Base-by-base conservation (phyloP, 1,140 invertebrate species). In the Agrypnia vestita region DNA sequence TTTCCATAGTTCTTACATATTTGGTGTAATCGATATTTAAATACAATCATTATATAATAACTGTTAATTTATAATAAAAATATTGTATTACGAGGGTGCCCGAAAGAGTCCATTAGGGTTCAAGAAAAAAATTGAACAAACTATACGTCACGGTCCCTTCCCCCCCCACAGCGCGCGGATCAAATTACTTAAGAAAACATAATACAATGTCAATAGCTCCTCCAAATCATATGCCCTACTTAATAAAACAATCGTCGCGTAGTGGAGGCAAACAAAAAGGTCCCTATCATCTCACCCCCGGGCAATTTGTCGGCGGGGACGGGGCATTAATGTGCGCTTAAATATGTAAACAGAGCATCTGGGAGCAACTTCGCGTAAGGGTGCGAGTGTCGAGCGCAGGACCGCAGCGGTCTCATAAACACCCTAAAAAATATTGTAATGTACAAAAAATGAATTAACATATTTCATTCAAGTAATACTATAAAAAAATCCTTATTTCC, bases 321-420 rank as follows among this genome's bases (percentile, higher is more conserved):
- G 49, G 76, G 76, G 79, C 73, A 78, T 79, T 82, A 82, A 82
- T 82, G 78, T 82, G 59, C 78, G 79, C 78, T 82, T 82, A 82
- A 82, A 82, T 82, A 80, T 80, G 78, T 82, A 82, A 82, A 82
- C 81, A 82, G 78, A 46, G 17, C 76, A 56, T 51, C 71, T 76
- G 72, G 59, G 49, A 53, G 49, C 25, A 69, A 49, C 64, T 69
- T 35, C 25, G 25, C 4, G 15, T 47, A 15, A 10, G 44, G 64
- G 64, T 8, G 35, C 7, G 3, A 1, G 25, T 35, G 25, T 8
- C n/a, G 11, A 51, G 49, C 9, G 15, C 64, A 69, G 64, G 64
- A 12, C 21, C 61, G 61, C 11, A 62, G 15, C 19, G 19, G 6
- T 35, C 25, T 35, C 25, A 35, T 6, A 3, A 35, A 35, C 25